phyloP scores from a whole-genome alignment of 2,113 vertebrate genomes.

The Poeciliopsis prolifica region DNA sequence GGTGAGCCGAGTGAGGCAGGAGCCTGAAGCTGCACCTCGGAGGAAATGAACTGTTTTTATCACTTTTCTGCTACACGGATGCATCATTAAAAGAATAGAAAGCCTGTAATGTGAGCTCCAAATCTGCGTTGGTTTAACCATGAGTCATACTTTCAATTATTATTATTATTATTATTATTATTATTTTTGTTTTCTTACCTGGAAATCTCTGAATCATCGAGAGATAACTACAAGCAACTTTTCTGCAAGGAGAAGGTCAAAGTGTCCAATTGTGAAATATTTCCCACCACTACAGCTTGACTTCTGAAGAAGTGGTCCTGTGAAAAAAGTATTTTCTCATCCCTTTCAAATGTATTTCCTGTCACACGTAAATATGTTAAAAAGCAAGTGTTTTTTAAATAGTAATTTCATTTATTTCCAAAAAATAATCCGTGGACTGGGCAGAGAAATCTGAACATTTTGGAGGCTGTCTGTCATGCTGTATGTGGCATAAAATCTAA shows the following conservation, averaged over 20 bases:
- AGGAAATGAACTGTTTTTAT: constrained; percentile 21
- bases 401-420: neutral
- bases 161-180: neutral
- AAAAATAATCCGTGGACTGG: no score
- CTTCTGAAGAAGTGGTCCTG: neutral
- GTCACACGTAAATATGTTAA: neutral
- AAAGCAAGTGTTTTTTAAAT: neutral
- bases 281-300: neutral
- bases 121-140: neutral
- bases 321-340: neutral
- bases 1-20: constrained; percentile 12
- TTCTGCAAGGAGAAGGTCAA: neutral
- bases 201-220: constrained; percentile 6
- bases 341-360: neutral
- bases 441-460: no score
- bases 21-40: neutral
- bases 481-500: no score
- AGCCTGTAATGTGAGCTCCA: constrained; percentile 5
- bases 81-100: constrained; percentile 19
- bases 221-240: neutral
- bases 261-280: neutral
- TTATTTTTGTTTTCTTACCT: neutral
- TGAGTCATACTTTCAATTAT: constrained; percentile 22
- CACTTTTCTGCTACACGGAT: neutral
- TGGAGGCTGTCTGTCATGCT: no score